A percentile compares a stretch with the other conserved stretches of the same genome.
These are phyloP conservation scores for Bagarius yarrelli DNA, from an alignment of 2,113 vertebrate genomes.

Conservation along the genomic window DNA sequence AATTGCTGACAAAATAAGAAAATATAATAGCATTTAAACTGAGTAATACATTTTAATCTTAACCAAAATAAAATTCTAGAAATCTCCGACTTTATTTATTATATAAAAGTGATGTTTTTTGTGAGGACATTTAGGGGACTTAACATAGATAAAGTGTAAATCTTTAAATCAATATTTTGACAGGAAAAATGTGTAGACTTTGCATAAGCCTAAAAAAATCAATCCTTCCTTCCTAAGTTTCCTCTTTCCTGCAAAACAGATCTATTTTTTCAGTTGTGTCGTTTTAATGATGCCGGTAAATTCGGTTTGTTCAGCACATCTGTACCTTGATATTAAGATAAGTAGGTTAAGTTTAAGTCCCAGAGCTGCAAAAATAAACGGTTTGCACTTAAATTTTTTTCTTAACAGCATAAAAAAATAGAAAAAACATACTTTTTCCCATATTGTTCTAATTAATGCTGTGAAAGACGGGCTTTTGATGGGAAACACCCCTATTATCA, in stretches of 20 bases:
- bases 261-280: not conserved
- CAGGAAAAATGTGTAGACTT: not conserved
- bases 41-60: too few species aligned
- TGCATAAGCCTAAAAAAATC: not conserved
- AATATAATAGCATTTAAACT: not conserved
- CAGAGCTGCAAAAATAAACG: constrained; percentile 18
- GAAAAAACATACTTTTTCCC: not conserved
- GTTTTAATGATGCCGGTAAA: not conserved
- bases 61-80: not conserved
- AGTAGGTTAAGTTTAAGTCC: constrained; percentile 34
- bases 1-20: not conserved
- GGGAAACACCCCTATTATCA: not conserved
- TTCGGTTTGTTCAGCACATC: constrained; percentile 24
- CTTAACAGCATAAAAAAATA: not conserved
- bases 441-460: constrained; percentile 3
- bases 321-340: constrained; percentile 28
- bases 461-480: not conserved
- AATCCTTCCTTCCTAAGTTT: constrained; percentile 22
- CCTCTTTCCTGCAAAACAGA: constrained; percentile 28
- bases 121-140: not conserved
- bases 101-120: not conserved
- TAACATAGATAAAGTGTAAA: too few species aligned
- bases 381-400: not conserved
- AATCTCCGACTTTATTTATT: not conserved
- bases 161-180: not conserved